These are phyloP conservation scores for Zootoca vivipara DNA, from an alignment of 2,113 vertebrate species.

Conservation along the genomic window DNA sequence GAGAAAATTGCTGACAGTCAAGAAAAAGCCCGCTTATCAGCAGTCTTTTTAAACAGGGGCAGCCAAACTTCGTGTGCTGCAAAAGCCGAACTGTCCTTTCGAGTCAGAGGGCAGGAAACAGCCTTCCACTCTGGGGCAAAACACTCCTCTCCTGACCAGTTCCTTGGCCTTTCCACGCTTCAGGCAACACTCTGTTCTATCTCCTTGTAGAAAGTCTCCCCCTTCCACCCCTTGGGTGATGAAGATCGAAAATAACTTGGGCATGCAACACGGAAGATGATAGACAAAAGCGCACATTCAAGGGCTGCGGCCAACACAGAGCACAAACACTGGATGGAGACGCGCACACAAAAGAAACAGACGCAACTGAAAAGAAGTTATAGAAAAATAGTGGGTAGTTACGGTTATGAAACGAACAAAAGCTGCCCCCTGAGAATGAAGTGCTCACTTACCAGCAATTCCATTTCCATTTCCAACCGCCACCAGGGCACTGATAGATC, in stretches of 20 bases:
- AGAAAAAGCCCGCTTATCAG: background rate
- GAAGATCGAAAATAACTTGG: background rate
- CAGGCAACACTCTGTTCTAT: background rate
- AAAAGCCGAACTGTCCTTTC: background rate
- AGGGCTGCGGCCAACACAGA: background rate
- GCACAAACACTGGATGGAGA: background rate
- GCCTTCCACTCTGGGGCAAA: background rate
- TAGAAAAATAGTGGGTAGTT: background rate
- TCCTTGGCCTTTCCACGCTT: background rate
- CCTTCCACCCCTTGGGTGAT: background rate
- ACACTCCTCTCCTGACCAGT: background rate
- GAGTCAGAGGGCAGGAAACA: background rate
- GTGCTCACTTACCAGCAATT: conserved; percentile 80
- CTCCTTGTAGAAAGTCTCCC: background rate
- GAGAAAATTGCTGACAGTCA: background rate
- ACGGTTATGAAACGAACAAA: background rate
- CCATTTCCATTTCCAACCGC: conserved; percentile 92
- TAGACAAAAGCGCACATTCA: background rate
- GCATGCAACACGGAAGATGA: background rate
- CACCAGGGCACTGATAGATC: conserved; percentile 87
- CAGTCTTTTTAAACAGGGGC: background rate
- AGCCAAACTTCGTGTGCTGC: background rate
- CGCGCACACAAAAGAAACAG: too few relatives aligned
- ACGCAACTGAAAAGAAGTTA: background rate
- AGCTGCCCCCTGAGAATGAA: background rate